Evolutionary conservation across 2,888 invertebrate genomes (phyloP).

Genomic region (Drosophila peninsularis): DNA sequence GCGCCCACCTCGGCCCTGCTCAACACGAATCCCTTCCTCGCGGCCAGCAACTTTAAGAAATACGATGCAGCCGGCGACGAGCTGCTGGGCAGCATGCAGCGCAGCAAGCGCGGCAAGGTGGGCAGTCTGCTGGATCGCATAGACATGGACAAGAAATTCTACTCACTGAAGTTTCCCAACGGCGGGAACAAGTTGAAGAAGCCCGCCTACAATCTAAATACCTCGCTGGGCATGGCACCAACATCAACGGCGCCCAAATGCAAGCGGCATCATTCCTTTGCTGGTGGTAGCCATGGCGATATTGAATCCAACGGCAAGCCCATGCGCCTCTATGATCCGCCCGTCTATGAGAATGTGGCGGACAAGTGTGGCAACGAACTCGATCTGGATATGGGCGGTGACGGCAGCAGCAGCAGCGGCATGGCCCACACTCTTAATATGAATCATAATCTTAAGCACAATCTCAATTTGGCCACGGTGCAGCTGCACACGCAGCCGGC

Average conservation of each 20-base stretch:
- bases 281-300: constrained; percentile 84
- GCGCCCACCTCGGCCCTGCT: constrained; percentile 55
- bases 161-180: constrained; percentile 82
- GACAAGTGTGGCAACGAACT: constrained; percentile 85
- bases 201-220: constrained; percentile 48
- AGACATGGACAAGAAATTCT: constrained; percentile 83
- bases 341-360: constrained; percentile 87
- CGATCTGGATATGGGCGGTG: constrained; percentile 58
- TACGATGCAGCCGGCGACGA: constrained; percentile 71
- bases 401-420: constrained; percentile 45
- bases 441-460: constrained; percentile 26
- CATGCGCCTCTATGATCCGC: constrained; percentile 83
- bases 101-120: constrained; percentile 42
- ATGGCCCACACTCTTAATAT: constrained; percentile 12
- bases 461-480: constrained; percentile 66
- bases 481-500: constrained; percentile 71
- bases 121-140: constrained; percentile 61
- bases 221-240: constrained; percentile 55
- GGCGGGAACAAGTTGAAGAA: constrained; percentile 53
- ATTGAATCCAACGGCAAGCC: constrained; percentile 75
- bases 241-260: constrained; percentile 71
- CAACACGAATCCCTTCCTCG: constrained; percentile 82
- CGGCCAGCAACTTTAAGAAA: constrained; percentile 82
- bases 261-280: constrained; percentile 84
- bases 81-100: constrained; percentile 49